Percentiles rank a stretch among this genome's conserved stretches.
phyloP scores from a whole-genome alignment of 2,888 invertebrate genomes.

The Stegana nigrithorax region DNA sequence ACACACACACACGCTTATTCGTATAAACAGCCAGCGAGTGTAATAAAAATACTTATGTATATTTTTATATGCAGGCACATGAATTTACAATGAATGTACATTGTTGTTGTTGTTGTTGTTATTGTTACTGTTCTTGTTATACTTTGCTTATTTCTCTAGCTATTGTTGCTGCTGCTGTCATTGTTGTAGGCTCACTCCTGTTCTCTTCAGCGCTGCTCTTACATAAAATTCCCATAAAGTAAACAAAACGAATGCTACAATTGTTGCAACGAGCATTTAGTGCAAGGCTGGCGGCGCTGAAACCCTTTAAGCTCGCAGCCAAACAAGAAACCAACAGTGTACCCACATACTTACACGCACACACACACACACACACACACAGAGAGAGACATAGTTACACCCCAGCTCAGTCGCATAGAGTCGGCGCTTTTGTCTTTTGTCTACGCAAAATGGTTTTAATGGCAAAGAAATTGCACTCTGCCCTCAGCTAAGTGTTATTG shows the following conservation, averaged over 20 bases:
- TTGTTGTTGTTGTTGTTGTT: slow-evolving; percentile 30
- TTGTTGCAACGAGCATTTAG: slow-evolving; percentile 48
- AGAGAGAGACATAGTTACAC: too few species aligned
- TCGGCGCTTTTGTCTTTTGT: slow-evolving; percentile 37
- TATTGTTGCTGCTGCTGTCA: slow-evolving; percentile 28
- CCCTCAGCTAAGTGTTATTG: neutral
- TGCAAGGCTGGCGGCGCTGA: slow-evolving; percentile 37
- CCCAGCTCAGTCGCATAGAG: too few species aligned
- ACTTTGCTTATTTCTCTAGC: slow-evolving; percentile 22
- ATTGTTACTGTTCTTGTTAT: too few species aligned
- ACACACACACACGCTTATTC: neutral
- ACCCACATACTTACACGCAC: too few species aligned
- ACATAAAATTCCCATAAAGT: slow-evolving; percentile 34
- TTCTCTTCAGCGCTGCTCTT: slow-evolving; percentile 33
- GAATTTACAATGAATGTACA: neutral
- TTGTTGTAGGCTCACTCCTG: slow-evolving; percentile 19
- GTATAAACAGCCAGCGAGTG: slow-evolving; percentile 15
- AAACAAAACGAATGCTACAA: slow-evolving; percentile 35
- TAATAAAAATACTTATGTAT: too few species aligned
- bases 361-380: too few species aligned
- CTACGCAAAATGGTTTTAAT: slow-evolving; percentile 44
- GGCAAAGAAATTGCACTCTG: slow-evolving; percentile 27
- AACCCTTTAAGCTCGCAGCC: neutral
- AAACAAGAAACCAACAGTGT: too few species aligned
- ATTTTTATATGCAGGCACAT: slow-evolving; percentile 6